phyloP scores from a whole-genome alignment of 2,888 invertebrate species.

The Euzophera pinguis region DNA sequence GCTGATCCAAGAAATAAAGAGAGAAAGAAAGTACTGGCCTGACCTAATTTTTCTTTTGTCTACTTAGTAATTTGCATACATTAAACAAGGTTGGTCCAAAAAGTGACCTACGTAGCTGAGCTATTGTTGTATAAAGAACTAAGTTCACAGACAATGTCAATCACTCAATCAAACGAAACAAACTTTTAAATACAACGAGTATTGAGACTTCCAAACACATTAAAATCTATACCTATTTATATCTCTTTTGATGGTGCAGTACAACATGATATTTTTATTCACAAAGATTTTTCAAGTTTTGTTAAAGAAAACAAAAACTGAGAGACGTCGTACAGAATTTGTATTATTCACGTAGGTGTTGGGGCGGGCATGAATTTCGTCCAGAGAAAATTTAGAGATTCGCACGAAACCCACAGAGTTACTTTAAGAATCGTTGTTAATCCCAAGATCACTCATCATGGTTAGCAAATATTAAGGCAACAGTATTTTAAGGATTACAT shows the following conservation, averaged over 20 bases:
- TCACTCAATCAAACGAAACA: too few relatives aligned
- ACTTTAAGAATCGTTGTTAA: neutral
- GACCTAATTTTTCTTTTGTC: too few relatives aligned
- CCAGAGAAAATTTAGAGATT: neutral
- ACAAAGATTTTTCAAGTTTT: neutral
- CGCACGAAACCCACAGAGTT: neutral
- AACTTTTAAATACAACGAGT: too few relatives aligned
- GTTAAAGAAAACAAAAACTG: neutral
- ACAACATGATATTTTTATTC: neutral
- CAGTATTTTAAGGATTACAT: neutral
- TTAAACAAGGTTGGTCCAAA: too few relatives aligned
- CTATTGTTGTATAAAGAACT: too few relatives aligned
- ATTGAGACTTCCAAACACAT: neutral
- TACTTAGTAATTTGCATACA: too few relatives aligned
- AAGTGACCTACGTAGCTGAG: too few relatives aligned
- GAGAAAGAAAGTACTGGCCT: too few relatives aligned
- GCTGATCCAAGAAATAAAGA: too few relatives aligned
- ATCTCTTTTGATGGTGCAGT: neutral
- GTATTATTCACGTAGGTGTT: neutral
- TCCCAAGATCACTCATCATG: neutral
- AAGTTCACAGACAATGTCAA: too few relatives aligned
- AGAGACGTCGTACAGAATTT: neutral
- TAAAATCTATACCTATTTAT: neutral
- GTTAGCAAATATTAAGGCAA: slow-evolving; percentile 3
- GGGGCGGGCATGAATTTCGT: neutral